Evolutionary conservation across 2,888 invertebrate species (phyloP).

Genomic region (Drosophila colorata): DNA sequence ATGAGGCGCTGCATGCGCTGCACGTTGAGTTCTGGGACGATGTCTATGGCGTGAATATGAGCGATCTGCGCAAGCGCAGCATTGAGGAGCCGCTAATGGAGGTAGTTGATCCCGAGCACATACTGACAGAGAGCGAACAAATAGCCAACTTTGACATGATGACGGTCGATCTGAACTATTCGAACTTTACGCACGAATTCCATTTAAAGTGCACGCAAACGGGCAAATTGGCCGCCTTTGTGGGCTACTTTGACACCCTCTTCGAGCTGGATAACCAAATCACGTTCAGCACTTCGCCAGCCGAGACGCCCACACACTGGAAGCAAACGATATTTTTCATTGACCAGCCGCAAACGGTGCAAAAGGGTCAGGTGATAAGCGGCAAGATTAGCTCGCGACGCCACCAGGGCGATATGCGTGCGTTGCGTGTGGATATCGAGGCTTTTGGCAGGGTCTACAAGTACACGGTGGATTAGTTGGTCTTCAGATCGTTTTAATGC

Average conservation of each 20-base stretch:
- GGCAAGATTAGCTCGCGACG: constrained; percentile 92
- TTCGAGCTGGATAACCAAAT: constrained; percentile 89
- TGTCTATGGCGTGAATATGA: constrained; percentile 98
- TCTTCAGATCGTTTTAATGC: constrained; percentile 65
- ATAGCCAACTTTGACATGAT: constrained; percentile 91
- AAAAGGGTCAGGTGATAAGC: constrained; percentile 88
- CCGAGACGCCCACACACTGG: constrained; percentile 91
- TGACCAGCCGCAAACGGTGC: constrained; percentile 89
- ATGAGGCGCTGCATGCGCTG: constrained; percentile 90
- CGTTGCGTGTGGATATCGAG: constrained; percentile 89
- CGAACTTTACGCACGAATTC: constrained; percentile 91
- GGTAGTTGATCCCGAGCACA: constrained; percentile 87
- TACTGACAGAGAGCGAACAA: constrained; percentile 89
- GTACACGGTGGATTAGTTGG: constrained; percentile 88
- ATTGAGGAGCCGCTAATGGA: constrained; percentile 91
- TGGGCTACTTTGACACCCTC: constrained; percentile 96
- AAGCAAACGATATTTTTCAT: constrained; percentile 93
- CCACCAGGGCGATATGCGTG: constrained; percentile 90
- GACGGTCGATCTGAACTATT: constrained; percentile 89
- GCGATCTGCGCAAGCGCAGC: constrained; percentile 94
- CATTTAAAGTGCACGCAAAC: constrained; percentile 88
- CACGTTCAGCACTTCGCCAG: constrained; percentile 90
- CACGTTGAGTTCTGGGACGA: constrained; percentile 95
- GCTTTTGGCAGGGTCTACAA: constrained; percentile 88
- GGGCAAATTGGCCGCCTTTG: constrained; percentile 91